These are phyloP conservation scores for Dolichoris vasculosae DNA, from an alignment of 1,140 invertebrate genomes.

Conservation along the genomic window DNA sequence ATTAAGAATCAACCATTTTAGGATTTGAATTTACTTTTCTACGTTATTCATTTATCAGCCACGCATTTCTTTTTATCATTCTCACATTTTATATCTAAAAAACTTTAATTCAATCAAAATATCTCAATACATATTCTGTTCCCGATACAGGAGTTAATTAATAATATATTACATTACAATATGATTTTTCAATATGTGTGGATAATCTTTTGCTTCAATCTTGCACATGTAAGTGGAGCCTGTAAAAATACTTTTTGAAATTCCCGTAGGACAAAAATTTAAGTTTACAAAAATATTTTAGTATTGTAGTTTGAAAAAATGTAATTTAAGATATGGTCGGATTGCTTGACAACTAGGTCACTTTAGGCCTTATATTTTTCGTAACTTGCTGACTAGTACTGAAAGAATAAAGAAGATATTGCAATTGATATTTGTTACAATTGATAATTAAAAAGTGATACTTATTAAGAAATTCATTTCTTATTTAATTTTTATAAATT, in stretches of 20 bases:
- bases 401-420: constrained; percentile 20
- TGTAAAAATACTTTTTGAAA: constrained; percentile 45
- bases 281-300: constrained; percentile 51
- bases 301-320: constrained; percentile 28
- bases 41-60: neutral
- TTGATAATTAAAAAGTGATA: no score
- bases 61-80: constrained; percentile 20
- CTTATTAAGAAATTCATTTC: neutral
- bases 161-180: constrained; percentile 31
- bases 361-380: constrained; percentile 46
- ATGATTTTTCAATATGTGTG: constrained; percentile 8
- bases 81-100: constrained; percentile 10
- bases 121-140: constrained; percentile 41
- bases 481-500: no score
- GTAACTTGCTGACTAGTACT: neutral
- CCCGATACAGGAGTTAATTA: constrained; percentile 34
- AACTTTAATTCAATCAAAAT: constrained; percentile 38
- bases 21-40: constrained; percentile 1
- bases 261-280: constrained; percentile 39
- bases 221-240: constrained; percentile 31
- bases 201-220: neutral
- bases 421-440: no score
- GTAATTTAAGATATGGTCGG: constrained; percentile 49
- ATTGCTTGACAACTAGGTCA: constrained; percentile 46
- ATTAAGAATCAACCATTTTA: constrained; percentile 2